Base-by-base conservation (phyloP, 2,888 invertebrate species). In the Chloromyia formosa region DNA sequence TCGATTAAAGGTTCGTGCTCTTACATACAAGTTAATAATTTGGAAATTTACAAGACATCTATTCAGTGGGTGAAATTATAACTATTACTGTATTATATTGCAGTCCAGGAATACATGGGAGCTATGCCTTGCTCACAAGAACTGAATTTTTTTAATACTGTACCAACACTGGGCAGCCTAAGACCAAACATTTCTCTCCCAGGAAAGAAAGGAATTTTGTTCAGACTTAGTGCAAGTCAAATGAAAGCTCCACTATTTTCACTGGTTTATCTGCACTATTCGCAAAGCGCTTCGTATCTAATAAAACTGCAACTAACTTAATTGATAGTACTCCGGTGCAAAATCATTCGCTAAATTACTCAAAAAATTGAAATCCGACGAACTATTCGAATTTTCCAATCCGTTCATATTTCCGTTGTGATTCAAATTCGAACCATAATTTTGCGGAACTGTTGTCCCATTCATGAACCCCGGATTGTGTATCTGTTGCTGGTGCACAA, bases 361-460 rank as follows among this genome's bases (percentile, higher is more conserved):
- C 78, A 96, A 89, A 84, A 96, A 96, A 85, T 96, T 96, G 86
- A 96, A 96, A 86, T 96, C 96, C 40, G 95, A 94, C n/a, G 95
- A 95, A 83, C 94, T 94, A 84, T 94, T 95, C 80, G 94, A 94
- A 86, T 94, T 94, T 81, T 94, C 94, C 66, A 92, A 90, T 22
- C 89, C 84, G 12, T 84, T 74, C 4, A 74, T n/a, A 56, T 56
- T 74, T 16, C 49, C 62, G 27, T 74, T 74, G 7, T 56, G 74
- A 35, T 74, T 84, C 54, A 92, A 92, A 77, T 88, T 88, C 76
- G 86, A 88, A 77, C 89, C 88, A 78, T 64, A 74, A 16, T 27
- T 62, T 72, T 72, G 75, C 12, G 14, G 14, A 3, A 4, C 45
- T 91, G 92, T 1, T 18, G 7, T 40, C 87, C 87, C 78, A 87